These are phyloP conservation scores for Psittacus erithacus DNA, from an alignment of 2,113 vertebrate species.

Conservation along the genomic window DNA sequence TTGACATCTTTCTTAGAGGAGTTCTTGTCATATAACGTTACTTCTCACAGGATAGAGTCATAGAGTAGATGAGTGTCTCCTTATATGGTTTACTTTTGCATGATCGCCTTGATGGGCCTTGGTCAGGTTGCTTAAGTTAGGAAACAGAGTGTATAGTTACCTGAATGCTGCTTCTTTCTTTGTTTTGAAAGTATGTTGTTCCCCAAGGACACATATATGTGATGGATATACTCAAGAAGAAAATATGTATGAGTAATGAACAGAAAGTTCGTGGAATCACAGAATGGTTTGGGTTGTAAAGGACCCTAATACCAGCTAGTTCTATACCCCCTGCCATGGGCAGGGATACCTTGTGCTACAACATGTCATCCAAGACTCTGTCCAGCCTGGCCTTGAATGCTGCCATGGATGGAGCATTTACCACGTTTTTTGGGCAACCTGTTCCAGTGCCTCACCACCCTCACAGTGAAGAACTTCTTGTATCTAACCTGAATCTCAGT, in stretches of 20 bases:
- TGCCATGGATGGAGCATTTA: not conserved
- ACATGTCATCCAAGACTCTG: not conserved
- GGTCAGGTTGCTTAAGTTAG: not conserved
- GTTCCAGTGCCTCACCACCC: not conserved
- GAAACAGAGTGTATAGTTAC: not conserved
- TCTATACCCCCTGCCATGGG: not conserved
- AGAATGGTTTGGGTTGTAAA: not conserved
- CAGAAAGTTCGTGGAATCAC: not conserved
- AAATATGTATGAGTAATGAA: not conserved
- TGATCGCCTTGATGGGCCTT: not conserved
- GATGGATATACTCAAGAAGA: accelerated
- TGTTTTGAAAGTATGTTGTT: not conserved
- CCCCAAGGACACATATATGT: not conserved
- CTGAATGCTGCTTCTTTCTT: not conserved
- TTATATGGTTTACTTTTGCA: accelerated
- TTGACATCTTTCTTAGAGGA: not conserved
- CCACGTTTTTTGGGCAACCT: not conserved
- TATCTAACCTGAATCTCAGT: not conserved
- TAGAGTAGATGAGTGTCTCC: not conserved
- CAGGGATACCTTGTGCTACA: not conserved
- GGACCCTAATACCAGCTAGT: not conserved
- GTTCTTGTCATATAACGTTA: not conserved
- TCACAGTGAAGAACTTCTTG: not conserved
- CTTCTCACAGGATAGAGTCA: not conserved
- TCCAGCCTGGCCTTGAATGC: not conserved